Conservation (phyloP, 2,113 vertebrate genomes). For the Tylochromis polylepis region DNA sequence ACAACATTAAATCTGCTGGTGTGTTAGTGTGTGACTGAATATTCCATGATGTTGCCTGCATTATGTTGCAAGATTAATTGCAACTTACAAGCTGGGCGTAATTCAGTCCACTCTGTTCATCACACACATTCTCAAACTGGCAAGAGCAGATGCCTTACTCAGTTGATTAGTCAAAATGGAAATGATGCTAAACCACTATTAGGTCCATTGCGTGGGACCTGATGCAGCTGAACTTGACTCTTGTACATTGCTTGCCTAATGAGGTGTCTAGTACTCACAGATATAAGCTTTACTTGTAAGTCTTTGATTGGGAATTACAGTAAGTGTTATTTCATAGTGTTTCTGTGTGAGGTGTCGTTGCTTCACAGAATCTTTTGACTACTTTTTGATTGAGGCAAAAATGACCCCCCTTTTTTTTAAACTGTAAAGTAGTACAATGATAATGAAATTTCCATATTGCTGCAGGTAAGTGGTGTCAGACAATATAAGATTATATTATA, state of each 20-base stretch:
- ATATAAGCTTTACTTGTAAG: background rate
- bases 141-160: background rate
- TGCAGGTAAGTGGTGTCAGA: background rate
- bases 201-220: background rate
- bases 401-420: background rate
- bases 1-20: background rate
- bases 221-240: conserved; percentile 1
- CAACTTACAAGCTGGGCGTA: background rate
- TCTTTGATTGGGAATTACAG: background rate
- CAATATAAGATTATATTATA: background rate
- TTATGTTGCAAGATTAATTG: conserved; percentile 17
- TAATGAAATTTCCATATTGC: background rate
- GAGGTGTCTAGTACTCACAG: background rate
- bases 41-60: background rate
- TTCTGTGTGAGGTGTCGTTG: background rate
- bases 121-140: conserved; percentile 3
- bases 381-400: background rate
- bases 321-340: background rate
- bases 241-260: conserved; percentile 5
- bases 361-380: background rate
- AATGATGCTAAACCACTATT: conserved; percentile 6
- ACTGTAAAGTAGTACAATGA: background rate
- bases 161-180: background rate
- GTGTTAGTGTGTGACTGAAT: background rate
- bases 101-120: conserved; percentile 7